A percentile compares a stretch with the other conserved stretches of the same genome.
phyloP scores from a whole-genome alignment of 2,113 vertebrate genomes.

The Dasyprocta punctata region DNA sequence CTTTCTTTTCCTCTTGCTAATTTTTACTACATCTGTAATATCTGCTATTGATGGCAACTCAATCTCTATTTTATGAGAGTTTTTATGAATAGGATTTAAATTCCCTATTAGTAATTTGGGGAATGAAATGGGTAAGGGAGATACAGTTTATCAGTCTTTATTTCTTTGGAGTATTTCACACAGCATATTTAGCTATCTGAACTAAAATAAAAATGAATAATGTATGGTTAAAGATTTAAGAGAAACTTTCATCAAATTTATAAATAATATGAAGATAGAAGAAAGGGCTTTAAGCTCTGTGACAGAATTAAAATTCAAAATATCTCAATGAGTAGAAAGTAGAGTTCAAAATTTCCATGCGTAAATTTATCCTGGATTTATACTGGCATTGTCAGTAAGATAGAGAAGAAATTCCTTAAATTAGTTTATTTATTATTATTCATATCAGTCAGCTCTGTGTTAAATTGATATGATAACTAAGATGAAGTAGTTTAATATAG shows the following conservation, averaged over 20 bases:
- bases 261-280: neutral
- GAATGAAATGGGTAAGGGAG: neutral
- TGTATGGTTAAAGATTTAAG: neutral
- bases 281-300: neutral
- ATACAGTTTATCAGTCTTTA: neutral
- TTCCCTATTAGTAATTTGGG: neutral
- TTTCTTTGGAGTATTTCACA: neutral
- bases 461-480: neutral
- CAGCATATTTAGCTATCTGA: neutral
- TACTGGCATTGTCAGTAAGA: neutral
- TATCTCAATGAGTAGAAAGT: neutral
- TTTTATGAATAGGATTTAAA: slow-evolving; percentile 1
- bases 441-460: neutral
- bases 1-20: neutral
- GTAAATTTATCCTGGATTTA: neutral
- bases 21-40: neutral
- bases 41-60: neutral
- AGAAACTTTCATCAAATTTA: neutral
- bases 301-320: neutral
- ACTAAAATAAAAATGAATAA: neutral
- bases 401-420: neutral
- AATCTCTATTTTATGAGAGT: neutral
- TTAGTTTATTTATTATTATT: slow-evolving; percentile 18
- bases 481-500: neutral
- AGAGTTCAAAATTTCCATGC: neutral